Conservation (phyloP, 2,113 vertebrate genomes). For the Anarrhichthys ocellatus region DNA sequence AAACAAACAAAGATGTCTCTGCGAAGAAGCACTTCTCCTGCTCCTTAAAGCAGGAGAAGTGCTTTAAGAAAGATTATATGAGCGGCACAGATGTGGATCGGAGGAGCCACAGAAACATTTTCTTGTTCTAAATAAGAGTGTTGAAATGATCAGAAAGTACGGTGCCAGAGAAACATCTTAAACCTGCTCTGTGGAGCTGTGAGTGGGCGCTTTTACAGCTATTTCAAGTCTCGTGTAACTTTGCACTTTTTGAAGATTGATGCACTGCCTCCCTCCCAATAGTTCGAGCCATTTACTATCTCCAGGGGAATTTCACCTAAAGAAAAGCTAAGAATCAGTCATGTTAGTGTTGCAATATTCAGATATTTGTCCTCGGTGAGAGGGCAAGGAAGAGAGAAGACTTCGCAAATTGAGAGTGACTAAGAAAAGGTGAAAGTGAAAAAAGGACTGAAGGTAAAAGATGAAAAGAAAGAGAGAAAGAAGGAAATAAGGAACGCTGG, state of each 20-base stretch:
- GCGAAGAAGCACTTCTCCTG: not conserved
- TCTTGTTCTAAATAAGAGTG: not conserved
- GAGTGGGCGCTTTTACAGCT: slow-evolving; percentile 27
- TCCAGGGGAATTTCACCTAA: not conserved
- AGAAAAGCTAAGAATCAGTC: not conserved
- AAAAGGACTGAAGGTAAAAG: slow-evolving; percentile 23
- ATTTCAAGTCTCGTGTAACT: slow-evolving; percentile 26
- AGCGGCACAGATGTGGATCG: not conserved
- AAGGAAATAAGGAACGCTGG: not conserved
- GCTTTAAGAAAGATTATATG: not conserved
- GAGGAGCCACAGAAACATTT: not conserved
- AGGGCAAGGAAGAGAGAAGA: slow-evolving; percentile 23
- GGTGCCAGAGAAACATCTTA: not conserved
- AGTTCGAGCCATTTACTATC: not conserved
- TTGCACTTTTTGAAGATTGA: slow-evolving; percentile 29
- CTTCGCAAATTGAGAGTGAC: slow-evolving; percentile 14
- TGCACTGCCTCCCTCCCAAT: not conserved
- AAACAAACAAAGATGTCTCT: not conserved
- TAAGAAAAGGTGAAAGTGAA: slow-evolving; percentile 40
- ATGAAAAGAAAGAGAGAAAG: not conserved
- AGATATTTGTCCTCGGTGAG: not conserved
- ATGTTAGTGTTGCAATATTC: not conserved
- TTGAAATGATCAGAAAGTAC: not conserved
- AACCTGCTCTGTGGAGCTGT: not conserved
- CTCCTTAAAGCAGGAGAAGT: not conserved